Evolutionary conservation across 2,797 vertebrate genomes (phyloP).

Genomic region (Mormyrus hasselquistii): DNA sequence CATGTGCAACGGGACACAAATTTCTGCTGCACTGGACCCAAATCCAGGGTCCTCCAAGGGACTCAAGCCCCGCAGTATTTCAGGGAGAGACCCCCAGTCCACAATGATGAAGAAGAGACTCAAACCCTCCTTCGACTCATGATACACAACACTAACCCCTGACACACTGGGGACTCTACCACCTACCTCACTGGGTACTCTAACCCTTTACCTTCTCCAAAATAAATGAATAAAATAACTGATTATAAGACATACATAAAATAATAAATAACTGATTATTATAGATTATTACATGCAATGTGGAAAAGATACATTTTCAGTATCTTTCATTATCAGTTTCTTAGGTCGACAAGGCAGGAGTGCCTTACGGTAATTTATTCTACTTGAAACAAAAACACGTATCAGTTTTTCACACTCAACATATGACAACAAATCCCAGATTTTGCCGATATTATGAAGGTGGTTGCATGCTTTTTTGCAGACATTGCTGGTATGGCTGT

Average conservation of each 20-base stretch:
- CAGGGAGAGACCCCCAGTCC: not conserved
- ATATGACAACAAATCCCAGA: not conserved
- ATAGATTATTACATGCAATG: not conserved
- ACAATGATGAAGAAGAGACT: not conserved
- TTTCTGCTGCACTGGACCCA: not conserved
- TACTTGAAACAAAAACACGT: not conserved
- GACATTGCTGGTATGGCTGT: not conserved
- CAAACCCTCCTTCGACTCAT: not conserved
- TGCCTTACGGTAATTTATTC: not conserved
- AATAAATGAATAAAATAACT: not conserved
- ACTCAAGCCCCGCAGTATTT: not conserved
- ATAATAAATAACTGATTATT: not conserved
- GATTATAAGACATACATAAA: not conserved
- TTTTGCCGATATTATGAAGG: not conserved
- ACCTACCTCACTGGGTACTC: not conserved
- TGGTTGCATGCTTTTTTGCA: not conserved
- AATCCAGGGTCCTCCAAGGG: not conserved
- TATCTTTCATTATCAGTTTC: not conserved
- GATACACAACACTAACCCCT: not conserved
- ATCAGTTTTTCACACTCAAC: not conserved
- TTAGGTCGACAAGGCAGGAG: not conserved
- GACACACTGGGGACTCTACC: not conserved
- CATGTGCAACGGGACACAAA: not conserved
- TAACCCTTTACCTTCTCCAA: not conserved
- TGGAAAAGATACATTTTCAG: not conserved